Percentiles rank a stretch among this genome's conserved stretches.
These are phyloP conservation scores for Saccostrea glomerata DNA, from an alignment of 1,140 invertebrate genomes.

Conservation along the genomic window DNA sequence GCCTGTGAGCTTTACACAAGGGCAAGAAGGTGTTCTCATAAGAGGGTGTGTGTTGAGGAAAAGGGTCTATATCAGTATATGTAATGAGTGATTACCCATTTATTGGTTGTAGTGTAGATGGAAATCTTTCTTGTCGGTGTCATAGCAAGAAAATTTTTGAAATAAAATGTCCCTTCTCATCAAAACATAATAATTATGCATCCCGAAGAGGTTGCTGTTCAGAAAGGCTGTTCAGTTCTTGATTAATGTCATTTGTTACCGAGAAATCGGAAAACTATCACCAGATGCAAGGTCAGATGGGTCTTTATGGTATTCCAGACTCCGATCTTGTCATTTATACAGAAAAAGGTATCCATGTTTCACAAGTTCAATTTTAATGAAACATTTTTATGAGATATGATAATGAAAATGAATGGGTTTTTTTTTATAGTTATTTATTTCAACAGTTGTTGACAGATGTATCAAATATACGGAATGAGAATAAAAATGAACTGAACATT, in stretches of 20 bases:
- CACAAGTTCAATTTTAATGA: constrained; percentile 32
- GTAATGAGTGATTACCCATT: constrained; percentile 36
- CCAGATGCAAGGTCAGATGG: constrained; percentile 43
- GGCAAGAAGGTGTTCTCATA: neutral
- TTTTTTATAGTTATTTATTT: constrained; percentile 33
- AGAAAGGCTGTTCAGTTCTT: neutral
- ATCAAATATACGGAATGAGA: neutral
- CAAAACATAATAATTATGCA: constrained; percentile 25
- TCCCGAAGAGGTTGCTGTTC: constrained; percentile 47
- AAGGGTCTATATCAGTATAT: constrained; percentile 18
- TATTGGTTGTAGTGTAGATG: constrained; percentile 43
- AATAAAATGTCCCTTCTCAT: constrained; percentile 41
- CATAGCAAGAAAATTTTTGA: constrained; percentile 35
- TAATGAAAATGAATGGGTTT: constrained; percentile 25
- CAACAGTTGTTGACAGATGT: constrained; percentile 23
- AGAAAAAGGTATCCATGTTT: constrained; percentile 45
- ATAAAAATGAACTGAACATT: no score
- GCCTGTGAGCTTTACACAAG: constrained; percentile 38
- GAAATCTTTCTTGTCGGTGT: constrained; percentile 34
- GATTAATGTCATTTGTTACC: neutral
- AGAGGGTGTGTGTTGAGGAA: neutral
- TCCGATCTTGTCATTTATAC: constrained; percentile 47
- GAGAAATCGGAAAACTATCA: neutral
- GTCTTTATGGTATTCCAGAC: constrained; percentile 22
- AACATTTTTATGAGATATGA: constrained; percentile 33